Evolutionary conservation across 2,888 invertebrate species (phyloP), one percentile per base, ranked within the genome.

Genomic region (Agriopis leucophaearia): DNA sequence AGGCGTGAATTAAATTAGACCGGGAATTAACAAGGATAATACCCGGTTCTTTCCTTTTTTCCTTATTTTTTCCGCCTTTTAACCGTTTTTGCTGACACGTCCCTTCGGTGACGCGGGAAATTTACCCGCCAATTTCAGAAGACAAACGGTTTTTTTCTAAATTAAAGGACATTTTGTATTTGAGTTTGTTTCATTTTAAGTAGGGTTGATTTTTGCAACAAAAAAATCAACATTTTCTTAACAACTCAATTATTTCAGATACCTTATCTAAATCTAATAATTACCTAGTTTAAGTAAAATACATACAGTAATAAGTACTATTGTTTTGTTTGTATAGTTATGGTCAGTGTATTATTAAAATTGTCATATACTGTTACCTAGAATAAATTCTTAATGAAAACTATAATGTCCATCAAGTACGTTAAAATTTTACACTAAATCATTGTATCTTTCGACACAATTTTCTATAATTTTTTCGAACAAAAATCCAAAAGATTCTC

Each of bases 21-120:
- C 81, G 85, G 85, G 92, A 88, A 93, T 93, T 94, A 94, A 91
- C 93, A 92, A 88, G 93, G 92, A 93, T 94, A 93, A 94, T 93
- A 86, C 89, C 84, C 83, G 86, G 83, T 86, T 87, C 82, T 85
- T 83, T 84, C 75, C 82, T 85, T 88, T 84, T 90, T 90, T 88
- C 88, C 85, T 85, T 88, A 86, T 91, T 88, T 91, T 88, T 85
- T 74, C 80, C 84, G 81, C 79, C 82, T 85, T 87, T 87, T 85
- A 77, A 79, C 79, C 80, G 78, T 77, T 88, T 88, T 88, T 78
- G 78, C 79, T 83, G 81, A 82, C 87, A 78, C 76, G 78, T 78
- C 79, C 77, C 77, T 67, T 76, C 66, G 59, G 65, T 62, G 73
- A 70, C 66, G 66, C 60, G 66, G 72, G 74, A 71, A 66, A 71